phyloP scores from a whole-genome alignment of 2,797 vertebrate genomes.

The Characodon lateralis region DNA sequence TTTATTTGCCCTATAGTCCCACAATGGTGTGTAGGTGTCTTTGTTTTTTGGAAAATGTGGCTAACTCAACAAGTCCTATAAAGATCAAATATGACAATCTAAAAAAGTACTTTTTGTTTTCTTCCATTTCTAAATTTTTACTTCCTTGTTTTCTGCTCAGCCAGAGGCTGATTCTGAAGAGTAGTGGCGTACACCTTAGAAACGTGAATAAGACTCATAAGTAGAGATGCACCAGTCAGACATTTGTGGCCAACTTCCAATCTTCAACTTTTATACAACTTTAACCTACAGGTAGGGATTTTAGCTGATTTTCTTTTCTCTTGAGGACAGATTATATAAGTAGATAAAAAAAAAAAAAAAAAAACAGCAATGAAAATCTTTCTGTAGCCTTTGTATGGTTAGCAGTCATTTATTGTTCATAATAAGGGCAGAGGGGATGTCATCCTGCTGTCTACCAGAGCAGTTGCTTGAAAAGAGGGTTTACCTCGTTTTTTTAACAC shows the following conservation, averaged over 20 bases:
- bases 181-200: not conserved
- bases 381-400: not conserved
- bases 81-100: constrained; percentile 2
- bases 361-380: not conserved
- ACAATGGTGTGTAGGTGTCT: not conserved
- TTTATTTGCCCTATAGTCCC: not conserved
- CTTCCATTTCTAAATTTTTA: not conserved
- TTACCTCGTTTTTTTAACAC: too few species aligned
- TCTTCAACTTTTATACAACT: not conserved
- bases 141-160: not conserved
- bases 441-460: too few species aligned
- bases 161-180: not conserved
- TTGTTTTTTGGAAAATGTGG: not conserved
- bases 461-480: too few species aligned
- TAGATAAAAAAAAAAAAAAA: not conserved
- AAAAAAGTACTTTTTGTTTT: not conserved
- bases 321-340: not conserved
- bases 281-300: not conserved
- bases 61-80: too few species aligned
- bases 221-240: not conserved
- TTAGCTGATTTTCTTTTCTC: not conserved
- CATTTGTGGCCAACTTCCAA: not conserved
- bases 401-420: not conserved
- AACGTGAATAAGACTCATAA: not conserved
- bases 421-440: too few species aligned